Percentiles rank a stretch among this genome's conserved stretches.
phyloP scores from a whole-genome alignment of 2,797 vertebrate genomes.

The Microtus obscurus region DNA sequence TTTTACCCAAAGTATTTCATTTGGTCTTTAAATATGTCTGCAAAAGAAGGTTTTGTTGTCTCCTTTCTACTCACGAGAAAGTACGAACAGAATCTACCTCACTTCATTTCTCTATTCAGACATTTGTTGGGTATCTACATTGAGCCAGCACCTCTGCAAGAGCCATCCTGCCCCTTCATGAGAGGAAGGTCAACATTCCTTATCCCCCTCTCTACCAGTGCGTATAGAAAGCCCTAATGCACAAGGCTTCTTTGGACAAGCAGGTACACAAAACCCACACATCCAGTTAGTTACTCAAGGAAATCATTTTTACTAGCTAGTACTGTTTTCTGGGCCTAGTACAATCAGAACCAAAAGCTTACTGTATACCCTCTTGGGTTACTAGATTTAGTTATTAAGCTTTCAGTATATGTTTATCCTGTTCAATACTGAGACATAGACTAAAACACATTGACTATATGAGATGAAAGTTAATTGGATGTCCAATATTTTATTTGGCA shows the following conservation, averaged over 20 bases:
- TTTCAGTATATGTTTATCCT: neutral
- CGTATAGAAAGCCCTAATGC: accelerated
- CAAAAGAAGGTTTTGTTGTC: neutral
- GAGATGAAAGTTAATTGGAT: neutral
- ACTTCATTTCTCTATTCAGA: neutral
- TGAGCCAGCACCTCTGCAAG: neutral
- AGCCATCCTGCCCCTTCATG: neutral
- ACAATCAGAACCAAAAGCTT: neutral
- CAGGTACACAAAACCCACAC: neutral
- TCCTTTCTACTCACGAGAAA: neutral
- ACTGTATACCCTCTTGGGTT: neutral
- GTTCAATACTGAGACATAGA: neutral
- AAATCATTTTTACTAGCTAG: neutral
- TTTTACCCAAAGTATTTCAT: neutral
- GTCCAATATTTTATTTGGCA: neutral
- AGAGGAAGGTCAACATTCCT: neutral
- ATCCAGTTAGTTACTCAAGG: neutral
- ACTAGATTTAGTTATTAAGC: neutral
- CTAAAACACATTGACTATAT: neutral
- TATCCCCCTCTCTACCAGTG: neutral
- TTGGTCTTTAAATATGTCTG: neutral
- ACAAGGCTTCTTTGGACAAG: neutral
- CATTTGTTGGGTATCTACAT: neutral
- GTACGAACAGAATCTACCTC: neutral
- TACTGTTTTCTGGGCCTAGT: neutral